Base-by-base conservation (phyloP, 2,888 invertebrate species). In the Drosophila trichaetosa region DNA sequence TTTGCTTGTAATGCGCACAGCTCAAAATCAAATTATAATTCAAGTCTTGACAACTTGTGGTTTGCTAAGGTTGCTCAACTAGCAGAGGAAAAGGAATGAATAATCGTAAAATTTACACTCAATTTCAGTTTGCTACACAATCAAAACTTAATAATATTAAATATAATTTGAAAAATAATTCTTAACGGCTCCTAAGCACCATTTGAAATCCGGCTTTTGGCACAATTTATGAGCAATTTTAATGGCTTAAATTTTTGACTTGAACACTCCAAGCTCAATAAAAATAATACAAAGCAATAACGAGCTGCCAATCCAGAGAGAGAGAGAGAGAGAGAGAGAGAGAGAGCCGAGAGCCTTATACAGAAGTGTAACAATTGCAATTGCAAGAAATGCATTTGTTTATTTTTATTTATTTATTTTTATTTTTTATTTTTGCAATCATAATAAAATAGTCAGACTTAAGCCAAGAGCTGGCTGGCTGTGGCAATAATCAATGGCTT, bases 401-500 rank as follows among this genome's bases (percentile, higher is more conserved):
- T 21, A 40, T 18, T 29, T 27, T 29, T 18, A 51, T 16, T 33
- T 8, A 21, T 34, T 24, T 46, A 7, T 36, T 53, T 10, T 34
- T 5, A 0, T 52, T 34, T 54, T 56, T 56, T 27, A 27, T 27
- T 61, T 51, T 60, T 68, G 73, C 79, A 82, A 70, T 82, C 65
- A 79, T 73, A 61, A 73, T 73, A 79, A 84, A 69, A 82, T 67
- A 60, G 66, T 48, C 40, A 4, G 70, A 51, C 51, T 76, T 66
- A 56, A 70, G 38, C 57, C 78, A 67, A 34, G 21, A 11, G 38
- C 36, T 11, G 27, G 62, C 67, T 76, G 83, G 68, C 72, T 69
- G 65, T 62, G 67, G 62, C 80, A 79, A 87, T 29, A 56, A 85
- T 80, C 76, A 87, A 80, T 85, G 79, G 70, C 66, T 71, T 70